Conservation (phyloP, 2,888 invertebrate genomes). For the Colletes collaris region DNA sequence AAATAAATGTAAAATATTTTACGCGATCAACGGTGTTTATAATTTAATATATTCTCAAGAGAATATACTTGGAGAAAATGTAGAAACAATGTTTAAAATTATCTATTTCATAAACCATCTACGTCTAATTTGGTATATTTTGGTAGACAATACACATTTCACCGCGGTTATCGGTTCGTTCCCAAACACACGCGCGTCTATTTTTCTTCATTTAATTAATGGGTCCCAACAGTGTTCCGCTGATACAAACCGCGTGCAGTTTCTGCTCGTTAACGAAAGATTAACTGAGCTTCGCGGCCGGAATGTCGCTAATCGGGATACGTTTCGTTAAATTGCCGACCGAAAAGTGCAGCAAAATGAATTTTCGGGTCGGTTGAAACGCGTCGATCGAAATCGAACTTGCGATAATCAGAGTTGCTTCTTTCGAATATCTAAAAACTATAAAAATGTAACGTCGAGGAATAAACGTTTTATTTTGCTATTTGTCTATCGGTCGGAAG, state of each 20-base stretch:
- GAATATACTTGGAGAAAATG: no score
- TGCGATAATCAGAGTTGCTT: no score
- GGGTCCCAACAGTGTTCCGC: neutral
- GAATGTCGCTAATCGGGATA: no score
- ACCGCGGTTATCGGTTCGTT: slow-evolving; percentile 13
- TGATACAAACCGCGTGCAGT: neutral
- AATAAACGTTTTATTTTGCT: no score
- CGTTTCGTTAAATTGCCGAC: no score
- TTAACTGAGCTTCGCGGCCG: neutral
- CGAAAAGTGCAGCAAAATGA: neutral
- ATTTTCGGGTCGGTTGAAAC: neutral
- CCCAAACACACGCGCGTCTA: slow-evolving; percentile 1
- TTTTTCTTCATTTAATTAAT: slow-evolving; percentile 22
- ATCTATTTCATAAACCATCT: no score
- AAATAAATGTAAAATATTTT: no score
- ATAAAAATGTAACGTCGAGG: no score
- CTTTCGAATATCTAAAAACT: no score
- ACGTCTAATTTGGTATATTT: neutral
- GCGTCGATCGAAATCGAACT: neutral
- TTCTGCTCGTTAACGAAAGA: neutral
- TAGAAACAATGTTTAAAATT: neutral
- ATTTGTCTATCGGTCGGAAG: no score
- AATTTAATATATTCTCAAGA: no score
- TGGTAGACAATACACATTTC: neutral
- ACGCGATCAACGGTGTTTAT: no score